Evolutionary conservation across 2,797 vertebrate genomes (phyloP), one percentile per base, ranked within the genome.

Genomic region (Tragopan temminckii): DNA sequence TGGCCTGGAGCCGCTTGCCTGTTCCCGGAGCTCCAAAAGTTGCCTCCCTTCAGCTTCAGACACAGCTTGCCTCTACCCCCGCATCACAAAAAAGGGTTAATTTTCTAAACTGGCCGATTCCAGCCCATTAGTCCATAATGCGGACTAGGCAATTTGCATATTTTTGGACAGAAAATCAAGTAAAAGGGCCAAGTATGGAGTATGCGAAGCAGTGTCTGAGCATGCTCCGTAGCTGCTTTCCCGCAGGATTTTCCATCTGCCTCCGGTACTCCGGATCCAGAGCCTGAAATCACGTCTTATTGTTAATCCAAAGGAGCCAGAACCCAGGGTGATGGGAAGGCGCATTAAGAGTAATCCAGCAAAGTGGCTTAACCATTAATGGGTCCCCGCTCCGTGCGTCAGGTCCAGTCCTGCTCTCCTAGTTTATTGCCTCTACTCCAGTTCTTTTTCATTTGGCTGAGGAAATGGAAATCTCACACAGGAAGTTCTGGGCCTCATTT

Each of bases 391-490:
- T 97, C 94, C 50, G 61, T 80, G 95, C 48, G 88, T 95, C 94
- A 89, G 92, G 92, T 94, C 88, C 96, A 97, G 86, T 94, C 85
- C 69, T 24, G 76, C 96, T 96, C 93, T 94, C 95, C 96, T 80
- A 45, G 83, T 94, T 97, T 95, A 84, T 96, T 95, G 93, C 88
- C 77, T 93, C 94, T 92, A 85, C 92, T 94, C 96, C 74, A 96
- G 93, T 92, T 92, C 88, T 85, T 74, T 97, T 96, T 93, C 71
- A 35, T 97, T 98, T 97, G 96, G 96, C 97, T 94, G 96, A 97
- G 97, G 97, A 98, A 98, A 97, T 97, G 97, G 97, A 97, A 97
- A 95, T 96, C 97, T 98, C 97, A 97, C 97, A 97, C 97, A 98
- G 97, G 97, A 98, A 98, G 96, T 97, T 95, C 97, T 97, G 96